Base-by-base conservation (phyloP, 2,888 invertebrate genomes). In the Cheilosia soror region DNA sequence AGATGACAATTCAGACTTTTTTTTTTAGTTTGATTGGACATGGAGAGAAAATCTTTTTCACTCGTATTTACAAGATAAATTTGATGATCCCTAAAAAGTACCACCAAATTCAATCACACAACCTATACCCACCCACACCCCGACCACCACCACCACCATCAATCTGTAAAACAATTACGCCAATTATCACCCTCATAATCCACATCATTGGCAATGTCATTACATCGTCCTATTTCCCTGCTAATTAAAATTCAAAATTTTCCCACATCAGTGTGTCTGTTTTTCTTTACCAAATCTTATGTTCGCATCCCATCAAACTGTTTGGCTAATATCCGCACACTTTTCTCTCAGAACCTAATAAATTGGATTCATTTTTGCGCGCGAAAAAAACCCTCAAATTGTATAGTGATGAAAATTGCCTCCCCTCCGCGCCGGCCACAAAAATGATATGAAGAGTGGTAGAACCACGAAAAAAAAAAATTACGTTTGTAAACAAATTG, bases 281-380 rank as follows among this genome's bases (percentile, higher is more conserved):
- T 58, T 58, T 31, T 42, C 29, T 57, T 58, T 57, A 47, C 42
- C 68, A 47, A 78, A 63, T 53, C 66, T 27, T 42, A 78, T 55
- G 63, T 53, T 73, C 51, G 63, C 68, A 73, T 68, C 58, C 63
- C 68, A 58, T 69, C 73, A 65, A 20, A 75, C 63, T 69, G 73
- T 44, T 69, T 47, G 53, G 2, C 58, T 44, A 55, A 78, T 78
- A 73, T 58, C 83, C 73, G 62, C 83, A 79, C 79, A 63, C 75
- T 71, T 79, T 42, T 55, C 44, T 29, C 37, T 44, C 33, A 58
- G 27, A 73, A 69, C 27, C 51, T 58, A 83, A 79, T 83, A 69
- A 83, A 79, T 83, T 57, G 62, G 33, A 49, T 75, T 57, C 31
- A 15, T 33, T 65, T 58, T 51, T n/a, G 63, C 9, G 42, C 42